Percentiles rank a stretch among this genome's conserved stretches.
Evolutionary conservation across 2,797 vertebrate species (phyloP).

Genomic region (Atherinosoma microstoma): DNA sequence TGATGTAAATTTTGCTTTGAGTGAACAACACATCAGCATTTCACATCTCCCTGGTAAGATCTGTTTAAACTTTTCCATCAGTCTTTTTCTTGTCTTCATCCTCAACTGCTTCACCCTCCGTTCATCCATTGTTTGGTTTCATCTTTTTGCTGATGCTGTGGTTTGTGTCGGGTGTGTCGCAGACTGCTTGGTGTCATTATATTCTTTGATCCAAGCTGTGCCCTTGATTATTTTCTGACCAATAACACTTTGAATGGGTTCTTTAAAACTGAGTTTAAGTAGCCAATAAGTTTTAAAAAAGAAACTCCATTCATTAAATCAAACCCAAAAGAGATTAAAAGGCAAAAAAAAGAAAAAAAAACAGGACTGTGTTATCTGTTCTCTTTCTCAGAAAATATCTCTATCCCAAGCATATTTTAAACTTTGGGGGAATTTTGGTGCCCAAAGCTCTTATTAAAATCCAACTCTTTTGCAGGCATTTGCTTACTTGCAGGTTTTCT

Average conservation of each 20-base stretch:
- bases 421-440: constrained; percentile 62
- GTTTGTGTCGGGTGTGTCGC: constrained; percentile 36
- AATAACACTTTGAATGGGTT: constrained; percentile 8
- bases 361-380: constrained; percentile 10
- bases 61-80: constrained; percentile 3
- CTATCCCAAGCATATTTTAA: constrained; percentile 51
- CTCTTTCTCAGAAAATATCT: constrained; percentile 32
- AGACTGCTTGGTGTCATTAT: constrained; percentile 34
- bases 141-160: constrained; percentile 55
- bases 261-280: constrained; percentile 7
- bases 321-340: constrained; percentile 7
- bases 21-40: not conserved
- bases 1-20: not conserved
- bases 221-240: constrained; percentile 55
- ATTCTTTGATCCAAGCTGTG: constrained; percentile 37
- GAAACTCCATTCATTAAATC: constrained; percentile 23
- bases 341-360: not conserved
- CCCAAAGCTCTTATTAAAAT: constrained; percentile 59
- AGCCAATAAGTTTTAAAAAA: constrained; percentile 2
- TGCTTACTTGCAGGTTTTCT: constrained; percentile 66
- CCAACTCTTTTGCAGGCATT: constrained; percentile 45
- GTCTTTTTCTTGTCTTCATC: constrained; percentile 21
- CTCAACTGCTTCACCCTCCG: not conserved
- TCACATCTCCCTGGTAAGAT: not conserved
- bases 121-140: constrained; percentile 29